phyloP scores from a whole-genome alignment of 2,113 vertebrate genomes.

The Pachycephala philippinensis region DNA sequence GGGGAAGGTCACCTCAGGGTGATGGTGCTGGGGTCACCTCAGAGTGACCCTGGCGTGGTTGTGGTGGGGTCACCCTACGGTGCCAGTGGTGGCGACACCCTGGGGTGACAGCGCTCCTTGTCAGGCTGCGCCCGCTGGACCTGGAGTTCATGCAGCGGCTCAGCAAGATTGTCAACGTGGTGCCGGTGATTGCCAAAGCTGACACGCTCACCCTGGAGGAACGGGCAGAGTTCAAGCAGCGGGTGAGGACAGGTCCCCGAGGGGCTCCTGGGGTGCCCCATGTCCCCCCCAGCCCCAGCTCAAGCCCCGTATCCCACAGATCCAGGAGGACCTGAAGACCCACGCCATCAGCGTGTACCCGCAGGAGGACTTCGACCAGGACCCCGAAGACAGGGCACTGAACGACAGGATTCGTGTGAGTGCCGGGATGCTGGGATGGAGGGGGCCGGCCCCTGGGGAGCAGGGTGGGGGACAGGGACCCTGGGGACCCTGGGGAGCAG shows the following conservation, averaged over 20 bases:
- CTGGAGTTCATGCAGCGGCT: slow-evolving; percentile 87
- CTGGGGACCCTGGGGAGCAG: fast-evolving
- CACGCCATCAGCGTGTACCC: slow-evolving; percentile 88
- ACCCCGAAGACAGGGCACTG: slow-evolving; percentile 79
- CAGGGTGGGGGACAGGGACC: too few species aligned
- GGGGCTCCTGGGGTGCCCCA: fast-evolving
- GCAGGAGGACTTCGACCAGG: slow-evolving; percentile 86
- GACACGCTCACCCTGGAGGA: slow-evolving; percentile 89
- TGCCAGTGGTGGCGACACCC: background rate
- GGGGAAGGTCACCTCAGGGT: background rate
- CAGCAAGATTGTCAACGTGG: slow-evolving; percentile 85
- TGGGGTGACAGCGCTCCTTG: background rate
- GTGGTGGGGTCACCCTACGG: background rate
- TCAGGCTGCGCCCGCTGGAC: slow-evolving; percentile 86
- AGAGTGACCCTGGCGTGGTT: background rate
- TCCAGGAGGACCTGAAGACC: slow-evolving; percentile 84
- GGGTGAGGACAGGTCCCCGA: slow-evolving; percentile 60
- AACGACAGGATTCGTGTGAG: slow-evolving; percentile 90
- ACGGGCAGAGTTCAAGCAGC: slow-evolving; percentile 83
- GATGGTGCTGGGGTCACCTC: background rate
- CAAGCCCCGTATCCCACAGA: slow-evolving; percentile 63
- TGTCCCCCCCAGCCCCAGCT: fast-evolving
- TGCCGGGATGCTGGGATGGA: fast-evolving
- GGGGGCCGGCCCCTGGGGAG: background rate
- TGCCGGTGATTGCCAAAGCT: slow-evolving; percentile 86